These are phyloP conservation scores for Trachurus trachurus DNA, from an alignment of 2,797 vertebrate species.

Conservation along the genomic window DNA sequence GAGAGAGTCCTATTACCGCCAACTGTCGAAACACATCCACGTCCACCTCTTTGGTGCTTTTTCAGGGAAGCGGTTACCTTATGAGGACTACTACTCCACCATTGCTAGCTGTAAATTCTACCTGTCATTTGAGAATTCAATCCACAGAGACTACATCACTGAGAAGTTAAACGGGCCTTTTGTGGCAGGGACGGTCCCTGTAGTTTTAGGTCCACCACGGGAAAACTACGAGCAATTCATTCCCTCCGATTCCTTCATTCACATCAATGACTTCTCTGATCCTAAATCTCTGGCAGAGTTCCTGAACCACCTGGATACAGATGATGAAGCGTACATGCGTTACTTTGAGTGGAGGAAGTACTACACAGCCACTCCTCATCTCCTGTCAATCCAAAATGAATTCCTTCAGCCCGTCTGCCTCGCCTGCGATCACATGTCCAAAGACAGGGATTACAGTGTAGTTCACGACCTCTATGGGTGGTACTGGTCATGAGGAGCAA, in stretches of 20 bases:
- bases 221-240: constrained; percentile 92
- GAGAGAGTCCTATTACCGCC: constrained; percentile 82
- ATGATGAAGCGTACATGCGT: constrained; percentile 85
- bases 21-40: constrained; percentile 89
- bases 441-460: constrained; percentile 87
- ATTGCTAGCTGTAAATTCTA: constrained; percentile 92
- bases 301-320: constrained; percentile 87
- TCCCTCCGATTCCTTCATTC: constrained; percentile 91
- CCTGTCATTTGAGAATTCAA: constrained; percentile 92
- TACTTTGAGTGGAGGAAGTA: constrained; percentile 91
- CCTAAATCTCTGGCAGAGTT: constrained; percentile 88
- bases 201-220: constrained; percentile 91
- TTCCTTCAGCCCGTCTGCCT: constrained; percentile 89
- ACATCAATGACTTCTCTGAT: constrained; percentile 91
- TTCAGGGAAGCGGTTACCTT: constrained; percentile 76
- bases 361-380: constrained; percentile 78
- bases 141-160: constrained; percentile 92
- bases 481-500: constrained; percentile 68
- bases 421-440: constrained; percentile 90
- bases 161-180: constrained; percentile 93
- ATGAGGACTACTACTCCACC: constrained; percentile 89
- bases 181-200: constrained; percentile 88
- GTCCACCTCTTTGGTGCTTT: constrained; percentile 88
- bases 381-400: constrained; percentile 75
- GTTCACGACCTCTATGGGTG: constrained; percentile 89